phyloP scores from a whole-genome alignment of 2,888 invertebrate genomes.

The Limnephilus lunatus region DNA sequence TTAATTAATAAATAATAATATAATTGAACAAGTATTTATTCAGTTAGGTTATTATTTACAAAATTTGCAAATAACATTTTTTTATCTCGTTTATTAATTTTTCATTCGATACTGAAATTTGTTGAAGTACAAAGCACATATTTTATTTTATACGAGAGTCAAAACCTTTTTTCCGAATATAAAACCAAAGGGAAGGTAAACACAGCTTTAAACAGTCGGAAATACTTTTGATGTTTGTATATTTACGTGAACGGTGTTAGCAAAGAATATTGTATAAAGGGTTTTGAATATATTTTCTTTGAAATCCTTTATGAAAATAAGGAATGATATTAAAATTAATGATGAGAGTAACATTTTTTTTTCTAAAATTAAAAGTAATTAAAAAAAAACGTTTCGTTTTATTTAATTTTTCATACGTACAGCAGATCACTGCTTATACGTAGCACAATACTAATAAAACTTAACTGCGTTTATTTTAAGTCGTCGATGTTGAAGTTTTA shows the following conservation, averaged over 20 bases:
- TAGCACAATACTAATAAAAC: too few species aligned
- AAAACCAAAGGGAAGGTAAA: conserved; percentile 33
- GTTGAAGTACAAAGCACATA: conserved; percentile 26
- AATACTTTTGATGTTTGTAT: conserved; percentile 33
- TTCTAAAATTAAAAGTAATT: not conserved
- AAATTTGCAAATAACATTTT: not conserved
- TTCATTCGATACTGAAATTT: not conserved
- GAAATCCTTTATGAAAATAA: not conserved
- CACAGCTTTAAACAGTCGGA: conserved; percentile 32
- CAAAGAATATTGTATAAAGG: not conserved
- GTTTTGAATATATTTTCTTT: not conserved
- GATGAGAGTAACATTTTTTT: not conserved
- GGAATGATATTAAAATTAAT: not conserved
- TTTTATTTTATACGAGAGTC: not conserved
- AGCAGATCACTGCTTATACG: not conserved
- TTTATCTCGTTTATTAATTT: conserved; percentile 21
- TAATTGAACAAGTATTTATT: not conserved
- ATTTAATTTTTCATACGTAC: not conserved
- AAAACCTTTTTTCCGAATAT: conserved; percentile 37
- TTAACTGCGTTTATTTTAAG: too few species aligned
- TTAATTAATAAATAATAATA: not conserved
- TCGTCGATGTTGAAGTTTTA: too few species aligned
- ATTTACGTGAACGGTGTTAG: conserved; percentile 23
- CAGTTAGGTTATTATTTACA: not conserved
- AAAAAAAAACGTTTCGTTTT: not conserved